Percentiles rank a stretch among this genome's conserved stretches.
Evolutionary conservation across 2,888 invertebrate genomes (phyloP).

Genomic region (Chrysomela aeneicollis): DNA sequence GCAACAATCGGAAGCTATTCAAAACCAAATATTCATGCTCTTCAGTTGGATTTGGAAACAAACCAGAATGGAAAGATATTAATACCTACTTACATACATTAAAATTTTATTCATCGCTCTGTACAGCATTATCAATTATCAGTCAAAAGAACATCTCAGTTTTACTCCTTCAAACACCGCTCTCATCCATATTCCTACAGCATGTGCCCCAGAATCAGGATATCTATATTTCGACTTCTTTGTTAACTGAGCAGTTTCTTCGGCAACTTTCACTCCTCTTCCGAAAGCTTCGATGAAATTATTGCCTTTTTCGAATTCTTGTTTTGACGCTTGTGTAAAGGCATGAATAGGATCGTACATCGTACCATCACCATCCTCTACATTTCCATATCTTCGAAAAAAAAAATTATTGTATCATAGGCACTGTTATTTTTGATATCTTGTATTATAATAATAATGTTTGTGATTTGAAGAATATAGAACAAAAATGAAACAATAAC

Average conservation of each 20-base stretch:
- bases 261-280: constrained; percentile 57
- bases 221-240: constrained; percentile 47
- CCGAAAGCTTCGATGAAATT: constrained; percentile 55
- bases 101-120: no score
- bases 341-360: constrained; percentile 65
- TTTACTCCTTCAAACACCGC: constrained; percentile 64
- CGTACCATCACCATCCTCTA: constrained; percentile 70
- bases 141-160: constrained; percentile 45
- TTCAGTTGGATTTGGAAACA: no score
- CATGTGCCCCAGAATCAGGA: constrained; percentile 70
- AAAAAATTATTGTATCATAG: constrained; percentile 13
- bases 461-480: no score
- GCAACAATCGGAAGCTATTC: no score
- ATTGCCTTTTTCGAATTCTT: constrained; percentile 41
- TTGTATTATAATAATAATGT: no score
- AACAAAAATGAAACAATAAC: no score
- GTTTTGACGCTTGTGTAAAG: constrained; percentile 47
- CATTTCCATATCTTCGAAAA: constrained; percentile 67
- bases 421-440: no score
- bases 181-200: constrained; percentile 67
- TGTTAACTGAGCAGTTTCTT: constrained; percentile 53
- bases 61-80: no score
- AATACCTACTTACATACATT: no score
- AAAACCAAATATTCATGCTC: no score
- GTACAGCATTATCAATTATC: no score